Conservation (phyloP, 2,888 invertebrate genomes). For the Drosophila diplacantha region DNA sequence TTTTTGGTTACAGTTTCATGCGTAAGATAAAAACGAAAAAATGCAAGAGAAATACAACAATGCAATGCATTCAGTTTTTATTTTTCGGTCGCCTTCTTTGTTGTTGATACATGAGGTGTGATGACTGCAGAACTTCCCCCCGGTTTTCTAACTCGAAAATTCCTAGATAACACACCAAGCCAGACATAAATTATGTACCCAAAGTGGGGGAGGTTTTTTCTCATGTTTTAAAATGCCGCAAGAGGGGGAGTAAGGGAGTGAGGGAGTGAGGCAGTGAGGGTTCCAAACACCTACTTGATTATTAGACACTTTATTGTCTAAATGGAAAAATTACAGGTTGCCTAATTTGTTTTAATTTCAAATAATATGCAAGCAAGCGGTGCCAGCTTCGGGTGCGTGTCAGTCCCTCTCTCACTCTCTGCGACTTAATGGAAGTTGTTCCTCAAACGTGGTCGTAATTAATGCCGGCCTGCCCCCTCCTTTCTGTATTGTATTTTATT, state of each 20-base stretch:
- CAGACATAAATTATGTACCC: slow-evolving; percentile 50
- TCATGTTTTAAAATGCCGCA: slow-evolving; percentile 1
- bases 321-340: slow-evolving; percentile 73
- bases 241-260: slow-evolving; percentile 20
- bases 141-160: slow-evolving; percentile 8
- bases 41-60: slow-evolving; percentile 42
- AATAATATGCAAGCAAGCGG: slow-evolving; percentile 63
- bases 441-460: slow-evolving; percentile 69
- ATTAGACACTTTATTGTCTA: slow-evolving; percentile 68
- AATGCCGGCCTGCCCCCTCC: slow-evolving; percentile 51
- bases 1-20: slow-evolving; percentile 44
- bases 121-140: slow-evolving; percentile 35
- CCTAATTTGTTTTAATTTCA: slow-evolving; percentile 73
- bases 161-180: slow-evolving; percentile 30
- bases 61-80: slow-evolving; percentile 54
- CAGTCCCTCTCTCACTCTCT: slow-evolving; percentile 19
- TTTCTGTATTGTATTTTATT: slow-evolving; percentile 16
- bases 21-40: slow-evolving; percentile 34
- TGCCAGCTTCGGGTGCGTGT: slow-evolving; percentile 41
- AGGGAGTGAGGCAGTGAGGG: neutral
- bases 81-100: slow-evolving; percentile 52
- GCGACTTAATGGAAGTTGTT: slow-evolving; percentile 69
- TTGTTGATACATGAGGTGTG: slow-evolving; percentile 71
- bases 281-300: slow-evolving; percentile 70
- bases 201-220: slow-evolving; percentile 31